A percentile compares a stretch with the other conserved stretches of the same genome.
These are phyloP conservation scores for Aleiodes alternator DNA, from an alignment of 2,888 invertebrate species.

Conservation along the genomic window DNA sequence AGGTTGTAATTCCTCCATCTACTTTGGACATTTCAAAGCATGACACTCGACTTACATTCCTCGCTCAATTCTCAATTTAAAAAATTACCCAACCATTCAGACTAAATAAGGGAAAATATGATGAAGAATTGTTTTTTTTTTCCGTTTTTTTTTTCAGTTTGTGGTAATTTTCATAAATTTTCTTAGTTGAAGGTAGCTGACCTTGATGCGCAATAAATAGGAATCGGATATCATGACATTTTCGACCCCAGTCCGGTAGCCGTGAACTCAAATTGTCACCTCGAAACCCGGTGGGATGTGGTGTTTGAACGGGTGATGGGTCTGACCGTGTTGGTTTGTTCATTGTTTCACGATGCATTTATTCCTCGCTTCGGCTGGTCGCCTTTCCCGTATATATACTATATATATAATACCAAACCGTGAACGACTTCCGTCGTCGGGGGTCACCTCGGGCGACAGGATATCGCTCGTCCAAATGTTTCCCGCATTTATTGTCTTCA, in stretches of 20 bases:
- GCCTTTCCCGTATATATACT: constrained; percentile 61
- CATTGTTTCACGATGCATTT: constrained; percentile 57
- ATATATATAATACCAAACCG: constrained; percentile 49
- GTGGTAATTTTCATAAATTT: background rate
- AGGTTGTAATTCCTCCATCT: constrained; percentile 22
- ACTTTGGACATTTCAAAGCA: background rate
- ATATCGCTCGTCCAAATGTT: constrained; percentile 71
- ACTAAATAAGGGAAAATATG: background rate
- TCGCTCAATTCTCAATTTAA: background rate
- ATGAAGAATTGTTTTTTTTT: background rate
- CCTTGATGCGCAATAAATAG: constrained; percentile 42
- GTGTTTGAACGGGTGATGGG: constrained; percentile 11
- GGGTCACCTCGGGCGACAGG: constrained; percentile 70
- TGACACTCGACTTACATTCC: constrained; percentile 1
- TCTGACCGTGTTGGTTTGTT: constrained; percentile 41
- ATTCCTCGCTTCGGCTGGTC: constrained; percentile 55
- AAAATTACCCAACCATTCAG: background rate
- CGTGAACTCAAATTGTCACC: constrained; percentile 66
- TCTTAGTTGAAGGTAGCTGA: constrained; percentile 30
- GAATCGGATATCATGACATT: constrained; percentile 46
- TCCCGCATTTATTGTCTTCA: constrained; percentile 72
- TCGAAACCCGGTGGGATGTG: constrained; percentile 24
- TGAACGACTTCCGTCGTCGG: constrained; percentile 70
- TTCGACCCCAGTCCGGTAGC: constrained; percentile 59
- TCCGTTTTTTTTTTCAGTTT: background rate